phyloP scores from a whole-genome alignment of 1,140 invertebrate genomes.

The Dendroctonus ponderosae region DNA sequence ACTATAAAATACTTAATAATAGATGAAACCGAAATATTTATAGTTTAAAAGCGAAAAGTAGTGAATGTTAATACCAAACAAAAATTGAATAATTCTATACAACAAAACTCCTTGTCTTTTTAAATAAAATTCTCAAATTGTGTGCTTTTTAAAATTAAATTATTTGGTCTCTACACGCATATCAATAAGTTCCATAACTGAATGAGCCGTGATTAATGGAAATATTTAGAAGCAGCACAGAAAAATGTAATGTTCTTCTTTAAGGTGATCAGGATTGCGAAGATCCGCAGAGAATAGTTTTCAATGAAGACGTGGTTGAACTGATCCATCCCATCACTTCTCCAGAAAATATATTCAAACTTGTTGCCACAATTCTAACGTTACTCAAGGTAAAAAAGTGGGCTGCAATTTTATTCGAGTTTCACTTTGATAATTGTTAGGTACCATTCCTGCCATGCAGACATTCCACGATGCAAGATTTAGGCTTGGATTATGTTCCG shows the following conservation, averaged over 20 bases:
- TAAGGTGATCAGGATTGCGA: conserved; percentile 42
- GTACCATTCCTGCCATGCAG: conserved; percentile 58
- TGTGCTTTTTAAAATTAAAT: not conserved
- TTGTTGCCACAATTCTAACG: conserved; percentile 57
- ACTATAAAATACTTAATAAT: too few species aligned
- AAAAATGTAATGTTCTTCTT: conserved; percentile 6
- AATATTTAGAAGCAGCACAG: not conserved
- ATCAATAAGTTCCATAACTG: not conserved
- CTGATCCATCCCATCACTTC: conserved; percentile 63
- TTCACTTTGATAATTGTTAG: conserved; percentile 7
- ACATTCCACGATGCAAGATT: conserved; percentile 51
- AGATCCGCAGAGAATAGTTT: conserved; percentile 58
- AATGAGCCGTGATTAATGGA: not conserved
- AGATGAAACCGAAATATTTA: too few species aligned
- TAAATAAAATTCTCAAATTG: not conserved
- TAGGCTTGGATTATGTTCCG: conserved; percentile 52
- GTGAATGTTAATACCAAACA: too few species aligned
- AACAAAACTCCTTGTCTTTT: too few species aligned
- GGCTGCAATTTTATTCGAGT: not conserved
- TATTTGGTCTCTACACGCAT: too few species aligned
- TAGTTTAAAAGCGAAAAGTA: too few species aligned
- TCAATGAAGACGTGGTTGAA: conserved; percentile 61
- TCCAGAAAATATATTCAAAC: conserved; percentile 54
- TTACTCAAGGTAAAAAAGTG: conserved; percentile 53
- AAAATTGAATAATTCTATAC: too few species aligned